Evolutionary conservation across 2,113 vertebrate genomes (phyloP), one percentile per base, ranked within the genome.

Genomic region (Esox niger): DNA sequence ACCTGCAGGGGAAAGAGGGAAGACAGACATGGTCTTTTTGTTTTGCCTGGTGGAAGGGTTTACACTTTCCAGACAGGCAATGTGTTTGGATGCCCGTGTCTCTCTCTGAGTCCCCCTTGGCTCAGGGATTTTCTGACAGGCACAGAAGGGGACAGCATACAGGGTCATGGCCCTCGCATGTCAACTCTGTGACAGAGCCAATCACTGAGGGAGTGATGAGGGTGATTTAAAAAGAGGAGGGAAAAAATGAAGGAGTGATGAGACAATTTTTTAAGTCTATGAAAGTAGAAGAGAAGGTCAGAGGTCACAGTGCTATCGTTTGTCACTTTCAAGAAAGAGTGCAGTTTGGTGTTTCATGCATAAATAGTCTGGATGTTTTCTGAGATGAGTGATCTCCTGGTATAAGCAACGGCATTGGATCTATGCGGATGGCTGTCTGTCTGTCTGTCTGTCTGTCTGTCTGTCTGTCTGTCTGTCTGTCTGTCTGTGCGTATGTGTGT

Each of bases 341-440:
- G 35, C 46, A 66, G 78, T 75, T 79, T 27, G 56, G 57, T 73
- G 70, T 68, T 71, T 74, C 69, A 80, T 84, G 64, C 66, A 81
- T 80, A 76, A 73, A 73, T 57, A 81, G 71, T 26, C 13, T 1
- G 79, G 73, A 79, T 76, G 76, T 73, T 72, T 68, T 77, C 32
- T 31, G 47, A 71, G 77, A 76, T 66, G 64, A 38, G 32, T 1
- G 29, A 72, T 71, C 75, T 62, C 68, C 69, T 76, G 65, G 71
- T 64, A 81, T 82, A 77, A 79, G 76, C 73, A 78, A 78, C 60
- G 69, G 71, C 80, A 80, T 80, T 73, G 74, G 84, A 77, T 76
- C 35, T 47, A 71, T 70, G 73, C 76, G 68, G 73, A 78, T 63
- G 38, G 54, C 11, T n/a, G 20, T 71, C 68, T 47, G 25, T 1